Evolutionary conservation across 1,140 invertebrate genomes (phyloP).

Genomic region (Trypoxylus dichotomus): DNA sequence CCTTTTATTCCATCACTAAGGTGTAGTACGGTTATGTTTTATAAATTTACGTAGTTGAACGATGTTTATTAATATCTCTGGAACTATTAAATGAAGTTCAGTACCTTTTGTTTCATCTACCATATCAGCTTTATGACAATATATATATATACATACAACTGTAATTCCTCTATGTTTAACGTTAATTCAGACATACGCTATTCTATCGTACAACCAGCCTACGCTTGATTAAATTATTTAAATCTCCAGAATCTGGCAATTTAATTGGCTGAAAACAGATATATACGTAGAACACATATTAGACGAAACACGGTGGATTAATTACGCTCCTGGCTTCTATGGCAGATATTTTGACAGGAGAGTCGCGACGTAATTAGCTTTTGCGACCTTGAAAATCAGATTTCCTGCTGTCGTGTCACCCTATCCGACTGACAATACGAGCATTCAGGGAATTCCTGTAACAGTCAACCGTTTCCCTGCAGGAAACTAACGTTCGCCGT

Average conservation of each 20-base stretch:
- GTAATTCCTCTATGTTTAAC: not conserved
- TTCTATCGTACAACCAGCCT: not conserved
- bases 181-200: not conserved
- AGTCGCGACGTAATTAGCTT: not conserved
- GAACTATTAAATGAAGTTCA: no score
- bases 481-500: not conserved
- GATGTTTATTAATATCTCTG: no score
- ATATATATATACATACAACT: not conserved
- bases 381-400: conserved; percentile 11
- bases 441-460: not conserved
- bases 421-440: conserved; percentile 2
- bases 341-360: not conserved
- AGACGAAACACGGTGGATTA: not conserved
- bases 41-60: no score
- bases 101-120: no score
- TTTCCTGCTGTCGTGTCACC: not conserved
- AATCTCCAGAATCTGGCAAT: no score
- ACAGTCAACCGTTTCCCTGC: not conserved
- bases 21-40: no score
- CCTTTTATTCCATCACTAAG: no score
- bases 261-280: no score
- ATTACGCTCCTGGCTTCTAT: not conserved
- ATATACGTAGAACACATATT: not conserved
- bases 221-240: no score
- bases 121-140: no score